Evolutionary conservation across 2,797 vertebrate species (phyloP).

Genomic region (Silurus lanzhouensis): DNA sequence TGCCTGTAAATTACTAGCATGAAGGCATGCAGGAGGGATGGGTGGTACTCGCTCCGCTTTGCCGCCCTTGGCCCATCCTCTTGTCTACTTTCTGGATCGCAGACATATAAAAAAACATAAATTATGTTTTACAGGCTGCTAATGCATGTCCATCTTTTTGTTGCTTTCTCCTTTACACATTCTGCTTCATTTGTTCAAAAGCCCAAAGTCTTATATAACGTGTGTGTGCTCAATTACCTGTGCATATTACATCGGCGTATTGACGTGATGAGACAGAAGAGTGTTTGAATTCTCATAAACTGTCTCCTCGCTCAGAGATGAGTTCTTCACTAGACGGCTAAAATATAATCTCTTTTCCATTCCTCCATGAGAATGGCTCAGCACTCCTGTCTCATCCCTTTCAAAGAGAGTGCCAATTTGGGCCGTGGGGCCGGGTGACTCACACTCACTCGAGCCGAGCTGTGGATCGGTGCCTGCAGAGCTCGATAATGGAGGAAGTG

Average conservation of each 20-base stretch:
- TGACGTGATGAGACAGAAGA: constrained; percentile 38
- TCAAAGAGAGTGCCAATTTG: constrained; percentile 58
- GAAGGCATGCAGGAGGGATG: constrained; percentile 54
- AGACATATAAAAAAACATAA: neutral
- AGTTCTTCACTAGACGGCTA: constrained; percentile 48
- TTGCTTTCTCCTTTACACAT: constrained; percentile 15
- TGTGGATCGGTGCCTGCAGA: constrained; percentile 53
- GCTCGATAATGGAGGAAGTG: constrained; percentile 55
- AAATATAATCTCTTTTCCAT: constrained; percentile 58
- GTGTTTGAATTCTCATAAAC: constrained; percentile 48
- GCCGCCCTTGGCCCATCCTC: constrained; percentile 42
- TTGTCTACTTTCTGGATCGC: constrained; percentile 8
- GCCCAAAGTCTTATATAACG: constrained; percentile 32
- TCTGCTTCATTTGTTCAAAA: neutral
- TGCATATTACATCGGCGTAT: constrained; percentile 30
- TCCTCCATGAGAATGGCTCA: constrained; percentile 54
- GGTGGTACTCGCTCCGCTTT: constrained; percentile 31
- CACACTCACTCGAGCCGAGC: constrained; percentile 37
- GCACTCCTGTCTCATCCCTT: constrained; percentile 54
- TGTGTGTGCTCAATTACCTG: constrained; percentile 50
- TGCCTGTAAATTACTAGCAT: constrained; percentile 77
- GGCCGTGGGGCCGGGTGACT: constrained; percentile 51
- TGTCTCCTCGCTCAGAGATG: constrained; percentile 39
- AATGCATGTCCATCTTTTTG: neutral
- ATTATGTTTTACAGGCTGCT: neutral